Conservation (phyloP, 30 jellyfish, hydroid and myxozoan species). For the Chironex yamaguchii region DNA sequence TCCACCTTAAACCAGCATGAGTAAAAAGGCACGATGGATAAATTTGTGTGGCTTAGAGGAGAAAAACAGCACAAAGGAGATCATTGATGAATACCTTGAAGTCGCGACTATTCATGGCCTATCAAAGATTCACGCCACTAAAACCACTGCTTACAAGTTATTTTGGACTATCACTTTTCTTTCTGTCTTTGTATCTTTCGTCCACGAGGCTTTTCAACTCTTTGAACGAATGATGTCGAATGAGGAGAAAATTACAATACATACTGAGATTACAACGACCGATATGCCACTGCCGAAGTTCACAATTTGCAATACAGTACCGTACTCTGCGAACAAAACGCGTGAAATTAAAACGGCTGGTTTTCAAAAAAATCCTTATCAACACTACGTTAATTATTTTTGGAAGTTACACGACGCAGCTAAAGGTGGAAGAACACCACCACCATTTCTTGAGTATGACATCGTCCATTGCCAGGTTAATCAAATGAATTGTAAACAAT, state of each 20-base stretch:
- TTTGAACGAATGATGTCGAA: neutral
- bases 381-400: neutral
- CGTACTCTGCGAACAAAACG: neutral
- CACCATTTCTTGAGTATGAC: neutral
- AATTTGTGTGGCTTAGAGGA: too few species aligned
- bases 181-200: neutral
- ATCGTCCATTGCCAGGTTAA: neutral
- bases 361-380: neutral
- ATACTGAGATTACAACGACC: neutral
- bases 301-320: neutral
- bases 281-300: neutral
- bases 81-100: neutral
- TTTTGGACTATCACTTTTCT: neutral
- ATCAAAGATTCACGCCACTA: neutral
- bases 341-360: neutral
- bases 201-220: neutral
- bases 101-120: neutral
- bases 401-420: neutral
- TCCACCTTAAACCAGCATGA: too few species aligned
- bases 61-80: neutral
- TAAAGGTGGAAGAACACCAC: neutral
- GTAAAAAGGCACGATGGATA: too few species aligned
- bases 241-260: neutral
- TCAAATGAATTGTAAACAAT: neutral
- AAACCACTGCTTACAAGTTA: neutral